These are phyloP conservation scores for Eupithecia insigniata DNA, from an alignment of 2,888 invertebrate genomes.

Conservation along the genomic window DNA sequence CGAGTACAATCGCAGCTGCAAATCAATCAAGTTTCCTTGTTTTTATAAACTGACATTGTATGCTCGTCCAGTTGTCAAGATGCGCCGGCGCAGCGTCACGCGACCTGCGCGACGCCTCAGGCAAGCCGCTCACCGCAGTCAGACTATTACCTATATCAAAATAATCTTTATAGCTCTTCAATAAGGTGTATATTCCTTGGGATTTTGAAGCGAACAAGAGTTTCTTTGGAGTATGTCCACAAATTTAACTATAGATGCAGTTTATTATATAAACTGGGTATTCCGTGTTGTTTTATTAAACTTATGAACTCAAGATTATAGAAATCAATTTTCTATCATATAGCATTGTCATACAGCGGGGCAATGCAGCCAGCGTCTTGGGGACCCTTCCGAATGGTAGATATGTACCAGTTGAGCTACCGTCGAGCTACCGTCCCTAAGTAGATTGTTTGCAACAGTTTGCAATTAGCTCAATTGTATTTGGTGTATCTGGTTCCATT, in stretches of 20 bases:
- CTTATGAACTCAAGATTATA: too few species aligned
- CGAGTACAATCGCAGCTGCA: conserved; percentile 8
- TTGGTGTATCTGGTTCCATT: too few species aligned
- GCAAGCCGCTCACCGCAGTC: background rate
- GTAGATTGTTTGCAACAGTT: too few species aligned
- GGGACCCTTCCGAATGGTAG: too few species aligned
- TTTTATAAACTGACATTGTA: conserved; percentile 26
- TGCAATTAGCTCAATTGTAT: too few species aligned
- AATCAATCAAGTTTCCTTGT: conserved; percentile 19
- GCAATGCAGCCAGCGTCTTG: too few species aligned
- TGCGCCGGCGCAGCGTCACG: conserved; percentile 54
- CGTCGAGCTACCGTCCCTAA: too few species aligned
- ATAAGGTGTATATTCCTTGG: background rate
- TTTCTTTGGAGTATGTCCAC: background rate
- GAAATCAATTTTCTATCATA: too few species aligned
- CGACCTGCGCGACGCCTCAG: conserved; percentile 62
- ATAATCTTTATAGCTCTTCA: background rate
- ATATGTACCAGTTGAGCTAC: too few species aligned
- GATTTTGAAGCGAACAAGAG: background rate
- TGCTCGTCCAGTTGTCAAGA: conserved; percentile 30
- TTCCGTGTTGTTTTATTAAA: too few species aligned
- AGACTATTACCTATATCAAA: background rate
- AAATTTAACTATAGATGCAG: background rate
- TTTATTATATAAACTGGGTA: too few species aligned
- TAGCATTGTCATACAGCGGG: too few species aligned